Evolutionary conservation across 2,797 vertebrate genomes (phyloP).

Genomic region (Gymnoscopelus microlampas): DNA sequence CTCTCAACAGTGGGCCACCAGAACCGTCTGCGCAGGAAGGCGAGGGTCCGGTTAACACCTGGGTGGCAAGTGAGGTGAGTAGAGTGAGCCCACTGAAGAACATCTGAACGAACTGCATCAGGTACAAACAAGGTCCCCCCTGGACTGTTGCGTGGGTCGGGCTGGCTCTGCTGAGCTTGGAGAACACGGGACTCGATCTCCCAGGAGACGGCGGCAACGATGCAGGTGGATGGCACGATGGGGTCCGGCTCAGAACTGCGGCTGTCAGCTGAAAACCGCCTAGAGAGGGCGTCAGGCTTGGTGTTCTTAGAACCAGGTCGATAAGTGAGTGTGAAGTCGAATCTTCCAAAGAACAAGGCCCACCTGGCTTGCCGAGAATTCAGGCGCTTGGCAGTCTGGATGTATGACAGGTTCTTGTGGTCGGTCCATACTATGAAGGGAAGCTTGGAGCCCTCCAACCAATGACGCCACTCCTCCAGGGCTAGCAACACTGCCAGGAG

Average conservation of each 20-base stretch:
- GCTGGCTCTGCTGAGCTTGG: not conserved
- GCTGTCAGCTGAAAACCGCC: not conserved
- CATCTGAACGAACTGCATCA: not conserved
- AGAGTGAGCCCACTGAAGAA: slow-evolving; percentile 1
- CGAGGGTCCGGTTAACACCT: not conserved
- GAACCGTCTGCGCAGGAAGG: not conserved
- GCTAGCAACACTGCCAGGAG: too few relatives aligned
- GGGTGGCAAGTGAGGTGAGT: not conserved
- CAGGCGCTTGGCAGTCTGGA: not conserved
- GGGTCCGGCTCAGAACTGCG: not conserved
- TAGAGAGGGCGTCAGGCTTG: slow-evolving; percentile 2
- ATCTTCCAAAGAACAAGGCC: not conserved
- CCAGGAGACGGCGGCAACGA: not conserved
- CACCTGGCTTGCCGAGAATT: slow-evolving; percentile 15
- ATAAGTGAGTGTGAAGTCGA: not conserved
- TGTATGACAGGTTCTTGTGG: slow-evolving; percentile 3
- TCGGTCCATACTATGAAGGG: not conserved
- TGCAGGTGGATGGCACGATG: not conserved
- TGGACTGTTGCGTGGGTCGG: too few relatives aligned
- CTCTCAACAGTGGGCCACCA: slow-evolving; percentile 10
- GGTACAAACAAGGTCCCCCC: too few relatives aligned
- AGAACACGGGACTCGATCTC: not conserved
- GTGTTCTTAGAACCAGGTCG: not conserved
- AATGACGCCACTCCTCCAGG: too few relatives aligned
- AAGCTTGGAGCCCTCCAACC: too few relatives aligned